Evolutionary conservation across 2,888 invertebrate species (phyloP), one percentile per base, ranked within the genome.

Genomic region (Volucella bombylans): DNA sequence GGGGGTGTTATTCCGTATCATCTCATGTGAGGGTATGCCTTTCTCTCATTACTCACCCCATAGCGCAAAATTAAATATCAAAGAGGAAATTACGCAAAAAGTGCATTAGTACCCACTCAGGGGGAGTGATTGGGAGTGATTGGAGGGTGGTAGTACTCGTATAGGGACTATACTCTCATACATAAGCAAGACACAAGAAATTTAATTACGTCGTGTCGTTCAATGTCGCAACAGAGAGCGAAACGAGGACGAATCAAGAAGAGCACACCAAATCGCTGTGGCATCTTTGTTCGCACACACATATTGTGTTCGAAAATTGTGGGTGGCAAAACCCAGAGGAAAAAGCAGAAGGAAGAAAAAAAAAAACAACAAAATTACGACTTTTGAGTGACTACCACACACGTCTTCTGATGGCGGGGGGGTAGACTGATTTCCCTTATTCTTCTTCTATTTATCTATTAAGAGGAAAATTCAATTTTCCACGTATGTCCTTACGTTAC

Each of bases 191-290:
- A 62, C 78, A 59, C 68, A 79, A 83, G 71, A 71, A 83, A 83
- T 83, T 83, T 83, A 83, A 83, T 83, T 83, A 82, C 83, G 74
- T 80, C 74, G 74, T 74, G 69, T 73, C 78, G 73, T 77, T 73
- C 78, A 67, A 68, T 68, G 67, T 64, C 64, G 76, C 47, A 62
- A 54, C 45, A 39, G 50, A 50, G 39, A 43, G 41, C 23, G 45
- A 82, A 73, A 55, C 47, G 69, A 74, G 73, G 74, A 83, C 82
- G 65, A 61, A 47, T 72, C 55, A 68, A 71, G 49, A 61, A 82
- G 31, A 61, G 72, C 50, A 45, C 55, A 14, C 61, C 4, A 31
- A 31, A 31, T 31, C 6, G 69, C 68, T 74, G 79, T 64, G 82
- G 82, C 64, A 79, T 71, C 80, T 83, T 83, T 80, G 74, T 80